Conservation (phyloP, 2,797 vertebrate genomes). For the Erpetoichthys calabaricus region DNA sequence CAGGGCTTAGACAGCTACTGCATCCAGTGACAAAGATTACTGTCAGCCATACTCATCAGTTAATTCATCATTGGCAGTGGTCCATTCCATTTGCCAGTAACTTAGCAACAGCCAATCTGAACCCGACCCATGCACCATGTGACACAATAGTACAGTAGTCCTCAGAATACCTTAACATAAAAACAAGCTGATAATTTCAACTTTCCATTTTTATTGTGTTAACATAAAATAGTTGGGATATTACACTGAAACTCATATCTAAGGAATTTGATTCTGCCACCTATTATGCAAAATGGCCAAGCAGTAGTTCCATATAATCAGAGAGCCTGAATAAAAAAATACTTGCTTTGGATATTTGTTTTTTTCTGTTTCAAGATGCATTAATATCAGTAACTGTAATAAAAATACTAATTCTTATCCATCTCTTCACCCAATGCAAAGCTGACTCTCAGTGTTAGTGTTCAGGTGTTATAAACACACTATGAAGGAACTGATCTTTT, state of each 20-base stretch:
- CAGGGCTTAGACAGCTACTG: constrained; percentile 93
- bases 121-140: constrained; percentile 51
- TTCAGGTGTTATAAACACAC: too few relatives aligned
- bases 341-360: constrained; percentile 57
- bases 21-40: constrained; percentile 90
- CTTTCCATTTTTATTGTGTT: constrained; percentile 76
- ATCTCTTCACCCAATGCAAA: too few relatives aligned
- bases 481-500: too few relatives aligned
- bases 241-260: constrained; percentile 54
- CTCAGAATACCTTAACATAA: constrained; percentile 73
- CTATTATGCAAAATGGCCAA: constrained; percentile 34
- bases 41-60: constrained; percentile 81
- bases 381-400: too few relatives aligned
- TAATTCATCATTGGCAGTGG: constrained; percentile 94
- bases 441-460: too few relatives aligned
- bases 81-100: constrained; percentile 81
- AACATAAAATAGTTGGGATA: constrained; percentile 55
- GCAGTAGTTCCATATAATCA: constrained; percentile 29
- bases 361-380: constrained; percentile 31
- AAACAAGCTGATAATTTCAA: constrained; percentile 62
- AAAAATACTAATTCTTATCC: too few relatives aligned
- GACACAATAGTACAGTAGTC: constrained; percentile 51
- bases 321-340: constrained; percentile 36
- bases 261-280: constrained; percentile 54
- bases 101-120: constrained; percentile 91